A percentile compares a stretch with the other conserved stretches of the same genome.
These are phyloP conservation scores for Dioctria rufipes DNA, from an alignment of 2,888 invertebrate species.

Conservation along the genomic window DNA sequence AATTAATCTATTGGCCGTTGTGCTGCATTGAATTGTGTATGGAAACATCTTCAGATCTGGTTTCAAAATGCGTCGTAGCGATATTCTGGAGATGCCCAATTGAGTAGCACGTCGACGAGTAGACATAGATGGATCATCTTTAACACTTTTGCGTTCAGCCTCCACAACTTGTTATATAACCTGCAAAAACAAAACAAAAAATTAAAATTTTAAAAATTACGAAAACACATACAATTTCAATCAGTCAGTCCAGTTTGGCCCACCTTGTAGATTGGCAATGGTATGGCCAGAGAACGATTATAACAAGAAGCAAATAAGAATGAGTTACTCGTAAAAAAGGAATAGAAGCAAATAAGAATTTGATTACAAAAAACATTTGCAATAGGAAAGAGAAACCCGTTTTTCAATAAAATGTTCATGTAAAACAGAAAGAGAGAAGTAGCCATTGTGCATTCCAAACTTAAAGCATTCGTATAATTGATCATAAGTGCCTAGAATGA, in stretches of 20 bases:
- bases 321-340: too few species aligned
- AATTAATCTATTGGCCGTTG: background rate
- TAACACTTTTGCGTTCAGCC: conserved; percentile 41
- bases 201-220: background rate
- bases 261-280: background rate
- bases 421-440: too few species aligned
- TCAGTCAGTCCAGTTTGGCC: background rate
- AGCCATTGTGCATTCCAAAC: too few species aligned
- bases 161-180: conserved; percentile 27
- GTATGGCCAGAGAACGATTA: too few species aligned
- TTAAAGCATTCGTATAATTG: too few species aligned
- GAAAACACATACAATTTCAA: background rate
- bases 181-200: background rate
- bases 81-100: conserved; percentile 29
- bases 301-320: too few species aligned
- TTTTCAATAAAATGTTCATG: too few species aligned
- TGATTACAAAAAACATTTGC: too few species aligned
- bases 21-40: background rate
- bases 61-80: background rate
- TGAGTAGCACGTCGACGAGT: conserved; percentile 48
- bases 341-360: too few species aligned
- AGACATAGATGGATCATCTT: conserved; percentile 45
- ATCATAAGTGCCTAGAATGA: too few species aligned
- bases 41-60: too few species aligned
- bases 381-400: too few species aligned